A percentile compares a stretch with the other conserved stretches of the same genome.
Evolutionary conservation across 2,797 vertebrate genomes (phyloP).

Genomic region (Heteromormyrus szaboi): DNA sequence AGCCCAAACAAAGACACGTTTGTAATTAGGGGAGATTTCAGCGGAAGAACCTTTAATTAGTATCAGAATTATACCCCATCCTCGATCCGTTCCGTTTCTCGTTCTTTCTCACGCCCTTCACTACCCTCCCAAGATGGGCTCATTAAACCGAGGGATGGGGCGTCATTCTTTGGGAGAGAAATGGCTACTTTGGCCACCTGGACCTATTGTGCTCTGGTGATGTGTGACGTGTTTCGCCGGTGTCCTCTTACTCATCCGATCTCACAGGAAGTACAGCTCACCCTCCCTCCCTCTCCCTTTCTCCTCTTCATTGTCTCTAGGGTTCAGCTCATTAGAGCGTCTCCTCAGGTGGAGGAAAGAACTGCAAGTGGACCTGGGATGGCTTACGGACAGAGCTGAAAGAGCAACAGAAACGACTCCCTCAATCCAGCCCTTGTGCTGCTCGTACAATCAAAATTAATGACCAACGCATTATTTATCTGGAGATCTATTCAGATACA

Average conservation of each 20-base stretch:
- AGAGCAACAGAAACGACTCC: background rate
- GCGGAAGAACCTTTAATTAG: background rate
- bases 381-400: background rate
- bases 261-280: background rate
- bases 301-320: too few species aligned
- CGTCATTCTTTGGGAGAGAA: background rate
- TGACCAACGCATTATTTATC: background rate
- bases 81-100: conserved; percentile 26
- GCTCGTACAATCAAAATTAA: background rate
- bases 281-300: background rate
- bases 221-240: background rate
- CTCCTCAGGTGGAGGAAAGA: background rate
- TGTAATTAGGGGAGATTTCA: background rate
- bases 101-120: conserved; percentile 42
- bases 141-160: conserved; percentile 16
- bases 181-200: conserved; percentile 8
- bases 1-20: background rate
- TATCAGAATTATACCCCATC: background rate
- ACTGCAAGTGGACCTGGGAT: background rate
- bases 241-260: background rate
- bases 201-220: background rate
- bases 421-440: background rate
- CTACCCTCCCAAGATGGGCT: conserved; percentile 16
- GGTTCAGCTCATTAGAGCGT: background rate
- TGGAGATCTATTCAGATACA: conserved; percentile 2